Conservation (phyloP, 2,113 vertebrate species). For the Archocentrus centrarchus region DNA sequence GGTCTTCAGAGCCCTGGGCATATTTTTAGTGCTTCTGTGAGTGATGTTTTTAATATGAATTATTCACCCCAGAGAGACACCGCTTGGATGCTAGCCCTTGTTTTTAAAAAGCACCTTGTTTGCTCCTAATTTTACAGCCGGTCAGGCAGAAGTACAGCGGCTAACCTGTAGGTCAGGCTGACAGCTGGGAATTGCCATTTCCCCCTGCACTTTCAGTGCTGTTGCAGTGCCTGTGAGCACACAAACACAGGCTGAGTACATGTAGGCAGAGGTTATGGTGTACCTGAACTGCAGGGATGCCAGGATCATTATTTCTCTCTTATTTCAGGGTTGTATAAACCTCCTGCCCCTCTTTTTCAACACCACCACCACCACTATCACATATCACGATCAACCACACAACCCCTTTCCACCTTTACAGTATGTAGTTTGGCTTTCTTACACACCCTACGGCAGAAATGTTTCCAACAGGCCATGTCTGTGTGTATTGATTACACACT, state of each 20-base stretch:
- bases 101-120: conserved; percentile 78
- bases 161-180: conserved; percentile 77
- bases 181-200: conserved; percentile 75
- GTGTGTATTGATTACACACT: conserved; percentile 70
- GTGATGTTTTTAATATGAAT: conserved; percentile 80
- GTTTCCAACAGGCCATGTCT: conserved; percentile 57
- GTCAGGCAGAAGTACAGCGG: conserved; percentile 77
- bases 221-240: conserved; percentile 51
- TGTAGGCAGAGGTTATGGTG: conserved; percentile 67
- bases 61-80: conserved; percentile 76
- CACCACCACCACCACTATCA: conserved; percentile 42
- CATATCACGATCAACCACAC: conserved; percentile 56
- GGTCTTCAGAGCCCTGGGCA: conserved; percentile 66
- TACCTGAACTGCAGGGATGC: conserved; percentile 71
- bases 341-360: conserved; percentile 51
- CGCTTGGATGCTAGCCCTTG: conserved; percentile 61
- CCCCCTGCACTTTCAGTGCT: conserved; percentile 47
- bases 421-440: conserved; percentile 49
- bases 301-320: conserved; percentile 74
- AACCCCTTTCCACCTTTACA: conserved; percentile 53
- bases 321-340: conserved; percentile 65
- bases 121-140: conserved; percentile 81
- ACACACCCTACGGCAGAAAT: conserved; percentile 65
- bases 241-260: conserved; percentile 50
- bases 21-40: conserved; percentile 75